Evolutionary conservation across 2,888 invertebrate species (phyloP), one percentile per base, ranked within the genome.

Genomic region (Bhutanitis thaidina): DNA sequence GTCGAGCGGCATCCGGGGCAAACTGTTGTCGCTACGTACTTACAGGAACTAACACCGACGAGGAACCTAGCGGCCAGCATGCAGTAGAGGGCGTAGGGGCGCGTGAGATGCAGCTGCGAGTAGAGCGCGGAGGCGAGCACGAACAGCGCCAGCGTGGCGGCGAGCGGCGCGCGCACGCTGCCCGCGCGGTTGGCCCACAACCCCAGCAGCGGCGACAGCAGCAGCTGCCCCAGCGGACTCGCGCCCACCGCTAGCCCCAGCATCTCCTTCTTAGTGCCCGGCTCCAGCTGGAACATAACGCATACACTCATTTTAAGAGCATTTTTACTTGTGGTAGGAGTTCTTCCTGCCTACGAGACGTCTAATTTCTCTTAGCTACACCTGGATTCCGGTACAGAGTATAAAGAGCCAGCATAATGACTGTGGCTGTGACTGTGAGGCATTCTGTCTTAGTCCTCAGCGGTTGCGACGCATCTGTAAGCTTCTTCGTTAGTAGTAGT

Each of bases 211-310:
- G 96, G 96, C 14, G 96, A 96, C 75, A 95, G 95, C 53, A 96
- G 71, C 92, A 96, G 94, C 90, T 97, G 96, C 0, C 94, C 96
- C 54, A 96, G 90, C 10, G 97, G 96, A 88, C 96, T 96, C 20
- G 96, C 95, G 30, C 95, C 96, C 44, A 96, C 95, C 43, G 96
- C 93, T 63, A 93, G 91, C 5, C 96, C 96, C 91, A 96, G 93
- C 69, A 94, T 94, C 80, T 94, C 95, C 77, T 96, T 96, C 58
- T 93, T 93, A 5, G 95, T 93, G 25, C 91, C 91, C 47, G 93
- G 93, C 80, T 96, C 95, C 80, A 96, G 82, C 96, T 96, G 85
- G 1, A 38, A 34, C 34, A 5, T 12, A 10, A 34, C 27, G 27
- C 7, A 4, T 27, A 27, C 20, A 5, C 20, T 27, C 8, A 27